Percentiles rank a stretch among this genome's conserved stretches.
These are phyloP conservation scores for Eupithecia subfuscata DNA, from an alignment of 2,888 invertebrate species.

Conservation along the genomic window DNA sequence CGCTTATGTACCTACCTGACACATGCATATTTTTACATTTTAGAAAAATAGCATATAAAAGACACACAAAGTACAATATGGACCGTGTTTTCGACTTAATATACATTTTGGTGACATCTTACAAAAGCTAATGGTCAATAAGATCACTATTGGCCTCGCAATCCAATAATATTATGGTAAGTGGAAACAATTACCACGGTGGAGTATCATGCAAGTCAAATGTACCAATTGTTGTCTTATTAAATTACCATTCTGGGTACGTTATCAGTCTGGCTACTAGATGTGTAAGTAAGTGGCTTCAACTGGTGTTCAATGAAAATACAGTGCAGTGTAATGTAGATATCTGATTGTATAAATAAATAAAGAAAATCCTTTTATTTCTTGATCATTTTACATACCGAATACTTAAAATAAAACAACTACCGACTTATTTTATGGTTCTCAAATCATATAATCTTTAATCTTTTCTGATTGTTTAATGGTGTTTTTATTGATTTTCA, in stretches of 20 bases:
- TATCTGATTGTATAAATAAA: neutral
- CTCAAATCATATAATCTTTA: no score
- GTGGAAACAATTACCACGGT: slow-evolving; percentile 23
- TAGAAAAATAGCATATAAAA: no score
- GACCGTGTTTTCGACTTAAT: no score
- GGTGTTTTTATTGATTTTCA: no score
- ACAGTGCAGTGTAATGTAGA: neutral
- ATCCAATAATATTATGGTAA: slow-evolving; percentile 34
- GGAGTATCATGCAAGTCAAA: slow-evolving; percentile 59
- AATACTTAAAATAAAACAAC: no score
- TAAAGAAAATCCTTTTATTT: no score
- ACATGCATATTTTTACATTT: no score
- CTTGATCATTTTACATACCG: no score
- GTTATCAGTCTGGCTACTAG: neutral
- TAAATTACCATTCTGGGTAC: slow-evolving; percentile 53
- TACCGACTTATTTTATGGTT: no score
- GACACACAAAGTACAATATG: no score
- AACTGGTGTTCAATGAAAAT: neutral
- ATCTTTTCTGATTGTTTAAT: no score
- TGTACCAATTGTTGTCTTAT: slow-evolving; percentile 48
- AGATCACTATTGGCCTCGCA: neutral
- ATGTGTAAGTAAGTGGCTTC: neutral
- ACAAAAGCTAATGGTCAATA: neutral
- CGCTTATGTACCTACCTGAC: no score
- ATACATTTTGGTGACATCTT: neutral